Evolutionary conservation across 2,113 vertebrate genomes (phyloP).

Genomic region (Rhizomys pruinosus): DNA sequence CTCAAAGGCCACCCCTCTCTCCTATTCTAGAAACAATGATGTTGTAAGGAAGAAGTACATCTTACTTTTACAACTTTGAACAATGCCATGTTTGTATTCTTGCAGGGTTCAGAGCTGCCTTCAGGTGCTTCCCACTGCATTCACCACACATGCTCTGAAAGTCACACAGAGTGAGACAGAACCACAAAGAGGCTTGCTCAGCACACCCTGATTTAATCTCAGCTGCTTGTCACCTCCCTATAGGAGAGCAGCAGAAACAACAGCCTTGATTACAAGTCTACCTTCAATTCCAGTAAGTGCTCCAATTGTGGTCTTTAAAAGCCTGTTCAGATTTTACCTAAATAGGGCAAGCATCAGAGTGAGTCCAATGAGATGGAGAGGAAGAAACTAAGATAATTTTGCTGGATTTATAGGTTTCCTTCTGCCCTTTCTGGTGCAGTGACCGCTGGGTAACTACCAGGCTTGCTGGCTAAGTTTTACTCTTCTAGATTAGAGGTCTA

Average conservation of each 20-base stretch:
- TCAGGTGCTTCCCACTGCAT: background rate
- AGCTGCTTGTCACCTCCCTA: background rate
- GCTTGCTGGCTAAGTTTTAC: background rate
- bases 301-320: slow-evolving; percentile 10
- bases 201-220: slow-evolving; percentile 38
- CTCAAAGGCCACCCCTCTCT: background rate
- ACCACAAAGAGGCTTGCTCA: background rate
- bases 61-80: slow-evolving; percentile 7
- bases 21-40: background rate
- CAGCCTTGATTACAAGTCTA: slow-evolving; percentile 49
- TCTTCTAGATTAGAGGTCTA: background rate
- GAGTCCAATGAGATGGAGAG: background rate
- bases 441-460: background rate
- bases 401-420: background rate
- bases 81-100: background rate
- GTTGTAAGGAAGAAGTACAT: slow-evolving; percentile 2
- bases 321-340: slow-evolving; percentile 10
- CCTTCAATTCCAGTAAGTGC: background rate
- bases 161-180: slow-evolving; percentile 17
- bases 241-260: slow-evolving; percentile 32
- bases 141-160: background rate
- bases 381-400: background rate
- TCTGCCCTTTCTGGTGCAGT: background rate
- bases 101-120: background rate
- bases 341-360: background rate